Conservation (phyloP, 2,888 invertebrate genomes). For the Chymomyza fuscimana region DNA sequence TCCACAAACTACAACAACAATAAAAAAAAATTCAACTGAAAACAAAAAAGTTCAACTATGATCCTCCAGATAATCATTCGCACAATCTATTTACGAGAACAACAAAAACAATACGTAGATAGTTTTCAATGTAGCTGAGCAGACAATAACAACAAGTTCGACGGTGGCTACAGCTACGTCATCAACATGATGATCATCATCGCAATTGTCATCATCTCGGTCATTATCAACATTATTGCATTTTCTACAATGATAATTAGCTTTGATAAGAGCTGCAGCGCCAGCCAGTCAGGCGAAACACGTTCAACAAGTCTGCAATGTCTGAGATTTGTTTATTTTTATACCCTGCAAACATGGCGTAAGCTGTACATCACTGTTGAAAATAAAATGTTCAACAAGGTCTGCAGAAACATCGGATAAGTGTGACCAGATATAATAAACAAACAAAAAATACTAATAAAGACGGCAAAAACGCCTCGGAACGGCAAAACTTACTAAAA, state of each 20-base stretch:
- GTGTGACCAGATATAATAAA: too few relatives aligned
- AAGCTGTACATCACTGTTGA: too few relatives aligned
- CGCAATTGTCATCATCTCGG: constrained; percentile 26
- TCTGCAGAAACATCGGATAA: too few relatives aligned
- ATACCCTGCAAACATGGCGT: too few relatives aligned
- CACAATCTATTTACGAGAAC: constrained; percentile 8
- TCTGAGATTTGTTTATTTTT: neutral
- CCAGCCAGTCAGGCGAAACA: constrained; percentile 24
- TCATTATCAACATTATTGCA: neutral
- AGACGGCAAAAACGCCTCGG: too few relatives aligned
- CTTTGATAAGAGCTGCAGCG: neutral
- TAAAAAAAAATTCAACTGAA: neutral
- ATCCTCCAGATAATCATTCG: constrained; percentile 9
- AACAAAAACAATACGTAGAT: constrained; percentile 1
- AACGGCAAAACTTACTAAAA: too few relatives aligned
- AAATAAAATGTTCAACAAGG: too few relatives aligned
- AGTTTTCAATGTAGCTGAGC: neutral
- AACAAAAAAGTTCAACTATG: neutral
- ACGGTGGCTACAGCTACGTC: constrained; percentile 14
- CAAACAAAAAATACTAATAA: too few relatives aligned
- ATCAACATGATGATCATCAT: neutral
- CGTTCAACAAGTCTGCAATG: constrained; percentile 25
- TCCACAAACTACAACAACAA: constrained; percentile 7
- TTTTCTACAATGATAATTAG: neutral
- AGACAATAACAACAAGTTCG: constrained; percentile 19